phyloP scores from a whole-genome alignment of 2,797 vertebrate genomes.

The Vespertilio murinus region DNA sequence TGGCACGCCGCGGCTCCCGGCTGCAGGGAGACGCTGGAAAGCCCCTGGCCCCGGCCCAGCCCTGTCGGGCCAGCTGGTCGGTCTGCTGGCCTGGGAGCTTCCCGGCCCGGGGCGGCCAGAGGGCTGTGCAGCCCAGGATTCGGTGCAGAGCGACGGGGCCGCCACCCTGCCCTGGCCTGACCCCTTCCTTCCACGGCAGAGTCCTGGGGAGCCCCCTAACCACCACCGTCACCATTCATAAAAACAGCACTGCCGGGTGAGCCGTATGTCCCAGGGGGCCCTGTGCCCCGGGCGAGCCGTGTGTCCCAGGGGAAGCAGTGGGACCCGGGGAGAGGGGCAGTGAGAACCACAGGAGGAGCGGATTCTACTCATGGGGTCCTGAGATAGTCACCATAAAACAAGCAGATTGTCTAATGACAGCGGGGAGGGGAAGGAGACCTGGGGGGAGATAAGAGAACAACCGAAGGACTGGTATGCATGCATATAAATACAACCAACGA shows the following conservation, averaged over 20 bases:
- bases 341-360: too few relatives aligned
- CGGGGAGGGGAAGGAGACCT: too few relatives aligned
- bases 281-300: too few relatives aligned
- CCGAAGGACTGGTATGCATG: too few relatives aligned
- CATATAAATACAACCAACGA: too few relatives aligned
- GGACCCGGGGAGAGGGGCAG: too few relatives aligned
- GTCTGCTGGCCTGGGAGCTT: neutral
- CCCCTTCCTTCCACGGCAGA: neutral
- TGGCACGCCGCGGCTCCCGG: neutral
- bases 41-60: constrained; percentile 39
- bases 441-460: too few relatives aligned
- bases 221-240: neutral
- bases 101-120: neutral
- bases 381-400: too few relatives aligned
- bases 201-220: neutral
- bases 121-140: neutral
- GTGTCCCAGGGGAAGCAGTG: too few relatives aligned
- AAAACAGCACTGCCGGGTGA: neutral
- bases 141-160: neutral
- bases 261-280: too few relatives aligned
- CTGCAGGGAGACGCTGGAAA: neutral
- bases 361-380: too few relatives aligned
- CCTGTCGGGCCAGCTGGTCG: neutral
- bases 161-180: neutral
- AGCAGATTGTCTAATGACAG: too few relatives aligned